phyloP scores from a whole-genome alignment of 2,888 invertebrate genomes.

The Pherbina coryleti region DNA sequence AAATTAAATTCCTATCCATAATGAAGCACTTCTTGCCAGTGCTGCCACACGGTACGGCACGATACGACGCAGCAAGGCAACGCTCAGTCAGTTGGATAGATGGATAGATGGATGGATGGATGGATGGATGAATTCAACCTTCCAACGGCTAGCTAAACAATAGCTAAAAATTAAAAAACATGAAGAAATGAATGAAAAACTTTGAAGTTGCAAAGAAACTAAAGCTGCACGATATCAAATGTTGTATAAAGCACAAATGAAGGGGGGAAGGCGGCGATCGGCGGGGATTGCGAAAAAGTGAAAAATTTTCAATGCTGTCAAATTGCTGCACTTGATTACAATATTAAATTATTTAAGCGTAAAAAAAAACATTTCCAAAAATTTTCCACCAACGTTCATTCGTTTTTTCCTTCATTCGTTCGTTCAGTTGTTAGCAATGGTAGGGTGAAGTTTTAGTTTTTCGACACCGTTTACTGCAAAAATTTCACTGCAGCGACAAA shows the following conservation, averaged over 20 bases:
- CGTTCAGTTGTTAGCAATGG: too few species aligned
- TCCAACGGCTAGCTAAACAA: conserved; percentile 5
- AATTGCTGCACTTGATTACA: conserved; percentile 32
- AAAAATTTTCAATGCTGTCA: conserved; percentile 5
- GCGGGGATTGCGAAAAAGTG: neutral
- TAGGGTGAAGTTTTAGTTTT: too few species aligned
- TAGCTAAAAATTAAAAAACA: conserved; percentile 16
- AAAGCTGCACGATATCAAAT: neutral
- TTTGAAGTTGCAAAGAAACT: neutral
- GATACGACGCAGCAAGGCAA: too few species aligned
- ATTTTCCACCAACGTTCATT: neutral
- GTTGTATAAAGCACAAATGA: neutral
- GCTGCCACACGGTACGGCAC: neutral
- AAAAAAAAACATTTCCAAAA: neutral
- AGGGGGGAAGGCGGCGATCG: neutral
- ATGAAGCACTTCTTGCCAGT: conserved; percentile 28
- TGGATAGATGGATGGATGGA: neutral
- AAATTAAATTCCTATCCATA: conserved; percentile 46
- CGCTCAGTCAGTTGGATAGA: neutral
- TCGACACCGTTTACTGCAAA: neutral
- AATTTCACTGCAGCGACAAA: neutral
- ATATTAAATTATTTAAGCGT: conserved; percentile 31
- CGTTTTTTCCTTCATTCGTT: too few species aligned
- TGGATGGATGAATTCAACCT: neutral
- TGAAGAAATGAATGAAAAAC: neutral